Evolutionary conservation across 2,888 invertebrate species (phyloP), one percentile per base, ranked within the genome.

Genomic region (Drymonia ruficornis): DNA sequence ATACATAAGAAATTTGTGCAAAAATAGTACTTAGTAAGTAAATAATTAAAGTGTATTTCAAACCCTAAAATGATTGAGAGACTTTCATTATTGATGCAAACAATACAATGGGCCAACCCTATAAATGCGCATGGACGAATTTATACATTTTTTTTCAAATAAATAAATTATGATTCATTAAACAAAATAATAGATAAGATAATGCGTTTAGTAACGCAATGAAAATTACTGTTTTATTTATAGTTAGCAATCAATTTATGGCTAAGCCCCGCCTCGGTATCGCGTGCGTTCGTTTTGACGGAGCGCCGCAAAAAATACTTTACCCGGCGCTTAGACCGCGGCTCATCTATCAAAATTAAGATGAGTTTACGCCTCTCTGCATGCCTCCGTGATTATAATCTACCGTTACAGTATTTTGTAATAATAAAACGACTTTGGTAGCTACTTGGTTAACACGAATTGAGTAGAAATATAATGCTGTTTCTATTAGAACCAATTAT

Each of bases 331-430:
- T 19, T 55, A 55, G 53, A 23, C 50, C 48, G 42, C 59, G 53
- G 67, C 63, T 78, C 76, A 83, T 86, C 78, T 73, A 85, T 87
- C 86, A 86, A 82, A 81, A 86, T 84, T 79, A 88, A 76, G 70
- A 74, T 67, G 65, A 54, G 70, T 74, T 74, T 74, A 76, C 77
- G 79, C 77, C 74, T 76, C 65, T 69, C 66, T 64, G 62, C 50
- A 56, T 53, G 63, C 63, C 56, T 61, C 54, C 58, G 61, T 64
- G 64, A 69, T 64, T 62, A 56, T 56, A 59, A 62, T 56, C 66
- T 66, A 78, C 80, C 75, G 79, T 79, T 79, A 78, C 50, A 46
- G 13, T 51, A 58, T 72, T 72, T 67, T 56, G 70, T 71, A 72
- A 76, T 60, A 55, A 63, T 61, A 51, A 56, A 50, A 40, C 40